These are phyloP conservation scores for Arrhamphus sclerolepis DNA, from an alignment of 2,797 vertebrate genomes.

Conservation along the genomic window DNA sequence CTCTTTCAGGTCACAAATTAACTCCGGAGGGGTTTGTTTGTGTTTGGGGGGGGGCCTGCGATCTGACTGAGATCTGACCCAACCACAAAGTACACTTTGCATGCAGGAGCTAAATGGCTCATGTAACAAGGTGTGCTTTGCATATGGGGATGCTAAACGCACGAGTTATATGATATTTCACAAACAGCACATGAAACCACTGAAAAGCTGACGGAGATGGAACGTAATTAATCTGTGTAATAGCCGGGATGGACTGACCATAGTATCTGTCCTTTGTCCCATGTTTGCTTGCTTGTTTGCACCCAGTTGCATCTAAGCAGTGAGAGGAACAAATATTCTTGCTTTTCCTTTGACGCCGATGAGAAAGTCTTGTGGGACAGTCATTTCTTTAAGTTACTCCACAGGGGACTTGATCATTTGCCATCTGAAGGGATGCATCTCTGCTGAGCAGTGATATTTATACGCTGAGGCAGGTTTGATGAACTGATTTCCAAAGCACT, in stretches of 20 bases:
- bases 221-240: constrained; percentile 9
- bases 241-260: neutral
- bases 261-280: neutral
- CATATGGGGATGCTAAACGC: constrained; percentile 1
- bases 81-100: constrained; percentile 16
- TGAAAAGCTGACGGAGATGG: neutral
- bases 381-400: too few relatives aligned
- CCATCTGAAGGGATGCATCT: too few relatives aligned
- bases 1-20: constrained; percentile 5
- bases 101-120: constrained; percentile 10
- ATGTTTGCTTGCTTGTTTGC: neutral
- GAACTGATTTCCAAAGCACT: too few relatives aligned
- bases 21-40: constrained; percentile 8
- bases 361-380: too few relatives aligned
- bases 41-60: neutral
- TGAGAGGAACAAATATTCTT: too few relatives aligned
- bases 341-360: too few relatives aligned
- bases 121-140: constrained; percentile 10
- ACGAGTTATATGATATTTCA: constrained; percentile 17
- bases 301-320: too few relatives aligned
- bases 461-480: too few relatives aligned
- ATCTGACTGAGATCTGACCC: constrained; percentile 9
- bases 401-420: too few relatives aligned
- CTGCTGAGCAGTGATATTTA: too few relatives aligned
- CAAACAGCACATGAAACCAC: constrained; percentile 7